Percentiles rank a stretch among this genome's conserved stretches.
phyloP scores from a whole-genome alignment of 2,797 vertebrate species.

The Parauchenoglanis punctatus region DNA sequence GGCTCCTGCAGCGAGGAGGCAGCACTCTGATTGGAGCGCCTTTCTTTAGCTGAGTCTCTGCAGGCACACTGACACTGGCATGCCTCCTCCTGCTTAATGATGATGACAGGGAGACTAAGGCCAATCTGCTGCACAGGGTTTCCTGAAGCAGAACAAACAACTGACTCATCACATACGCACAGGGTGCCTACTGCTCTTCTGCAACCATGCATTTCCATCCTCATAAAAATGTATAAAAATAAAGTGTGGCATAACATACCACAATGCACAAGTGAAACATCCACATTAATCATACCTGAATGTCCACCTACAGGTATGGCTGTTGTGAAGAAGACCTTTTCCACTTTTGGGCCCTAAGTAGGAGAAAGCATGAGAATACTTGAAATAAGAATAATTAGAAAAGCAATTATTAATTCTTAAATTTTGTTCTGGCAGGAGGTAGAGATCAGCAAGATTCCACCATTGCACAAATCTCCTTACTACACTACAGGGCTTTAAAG shows the following conservation, averaged over 20 bases:
- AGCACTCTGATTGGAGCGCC: slow-evolving; percentile 76
- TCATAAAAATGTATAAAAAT: neutral
- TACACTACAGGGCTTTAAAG: neutral
- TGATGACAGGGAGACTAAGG: slow-evolving; percentile 97
- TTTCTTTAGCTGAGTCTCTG: slow-evolving; percentile 92
- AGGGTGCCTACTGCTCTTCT: neutral
- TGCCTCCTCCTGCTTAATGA: slow-evolving; percentile 98
- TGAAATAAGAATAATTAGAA: neutral
- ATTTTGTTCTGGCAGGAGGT: neutral
- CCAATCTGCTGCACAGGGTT: slow-evolving; percentile 95
- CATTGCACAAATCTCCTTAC: neutral
- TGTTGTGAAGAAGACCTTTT: slow-evolving; percentile 97
- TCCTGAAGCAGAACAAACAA: slow-evolving; percentile 72
- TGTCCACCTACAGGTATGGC: slow-evolving; percentile 92
- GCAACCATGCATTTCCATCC: slow-evolving; percentile 5
- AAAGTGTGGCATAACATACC: slow-evolving; percentile 13
- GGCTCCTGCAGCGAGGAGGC: slow-evolving; percentile 65
- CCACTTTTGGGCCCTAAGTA: slow-evolving; percentile 88
- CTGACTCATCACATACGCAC: neutral
- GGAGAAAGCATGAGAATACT: neutral
- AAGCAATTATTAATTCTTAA: neutral
- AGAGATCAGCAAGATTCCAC: neutral
- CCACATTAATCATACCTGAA: slow-evolving; percentile 78
- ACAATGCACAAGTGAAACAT: slow-evolving; percentile 5
- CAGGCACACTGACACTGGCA: slow-evolving; percentile 98